Percentiles rank a stretch among this genome's conserved stretches.
These are phyloP conservation scores for Odontothrips loti DNA, from an alignment of 2,888 invertebrate genomes.

Conservation along the genomic window DNA sequence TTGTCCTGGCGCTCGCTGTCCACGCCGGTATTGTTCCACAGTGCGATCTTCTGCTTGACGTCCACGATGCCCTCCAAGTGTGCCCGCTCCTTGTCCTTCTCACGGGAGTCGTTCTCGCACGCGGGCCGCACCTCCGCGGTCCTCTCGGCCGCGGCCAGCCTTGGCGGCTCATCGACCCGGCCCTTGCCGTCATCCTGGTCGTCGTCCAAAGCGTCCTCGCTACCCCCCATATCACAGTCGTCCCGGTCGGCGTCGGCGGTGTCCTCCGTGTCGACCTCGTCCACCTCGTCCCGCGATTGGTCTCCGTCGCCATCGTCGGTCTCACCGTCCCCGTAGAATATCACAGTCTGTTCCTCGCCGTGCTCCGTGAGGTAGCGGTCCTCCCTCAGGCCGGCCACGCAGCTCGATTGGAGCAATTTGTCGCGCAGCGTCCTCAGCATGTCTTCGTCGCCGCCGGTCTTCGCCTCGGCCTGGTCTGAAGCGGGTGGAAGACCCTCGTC, in stretches of 20 bases:
- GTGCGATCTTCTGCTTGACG: slow-evolving; percentile 18
- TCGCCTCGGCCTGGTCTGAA: not conserved
- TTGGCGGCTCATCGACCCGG: not conserved
- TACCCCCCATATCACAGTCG: not conserved
- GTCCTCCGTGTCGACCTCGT: not conserved
- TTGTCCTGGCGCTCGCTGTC: not conserved
- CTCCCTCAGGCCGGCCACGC: not conserved
- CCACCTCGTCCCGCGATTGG: not conserved
- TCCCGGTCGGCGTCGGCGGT: not conserved
- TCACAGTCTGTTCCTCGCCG: not conserved
- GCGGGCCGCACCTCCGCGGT: too few species aligned
- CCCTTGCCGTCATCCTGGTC: not conserved
- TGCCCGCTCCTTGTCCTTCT: not conserved
- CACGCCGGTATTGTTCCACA: not conserved
- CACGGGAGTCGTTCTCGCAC: too few species aligned
- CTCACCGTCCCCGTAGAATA: not conserved
- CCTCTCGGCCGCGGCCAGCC: too few species aligned
- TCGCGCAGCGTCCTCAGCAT: not conserved
- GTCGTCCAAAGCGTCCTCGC: not conserved
- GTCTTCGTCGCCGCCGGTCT: not conserved
- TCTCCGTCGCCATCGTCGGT: not conserved
- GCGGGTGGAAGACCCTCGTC: not conserved
- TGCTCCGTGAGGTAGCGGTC: not conserved
- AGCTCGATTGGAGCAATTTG: not conserved
- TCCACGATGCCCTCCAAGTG: not conserved